These are phyloP conservation scores for Phalacrocorax pelagicus DNA, from an alignment of 2,113 vertebrate species.

Conservation along the genomic window DNA sequence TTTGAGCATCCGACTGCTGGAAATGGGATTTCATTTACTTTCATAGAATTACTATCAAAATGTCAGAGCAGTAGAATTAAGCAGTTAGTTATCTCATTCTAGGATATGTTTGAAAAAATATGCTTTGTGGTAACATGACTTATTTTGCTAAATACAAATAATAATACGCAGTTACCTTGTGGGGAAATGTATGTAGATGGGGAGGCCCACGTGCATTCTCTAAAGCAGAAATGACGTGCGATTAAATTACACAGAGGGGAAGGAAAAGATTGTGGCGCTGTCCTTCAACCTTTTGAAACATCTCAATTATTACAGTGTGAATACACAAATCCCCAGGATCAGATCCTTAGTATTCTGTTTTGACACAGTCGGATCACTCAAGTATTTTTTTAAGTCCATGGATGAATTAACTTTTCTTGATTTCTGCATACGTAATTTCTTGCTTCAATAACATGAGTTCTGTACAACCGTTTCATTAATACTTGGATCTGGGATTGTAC, in stretches of 20 bases:
- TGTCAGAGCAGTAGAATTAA: neutral
- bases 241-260: neutral
- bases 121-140: neutral
- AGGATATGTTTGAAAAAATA: neutral
- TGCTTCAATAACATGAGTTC: neutral
- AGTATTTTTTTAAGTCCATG: neutral
- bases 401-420: neutral
- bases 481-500: neutral
- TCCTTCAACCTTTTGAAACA: neutral
- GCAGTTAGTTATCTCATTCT: neutral
- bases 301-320: neutral
- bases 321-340: neutral
- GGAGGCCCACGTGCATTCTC: neutral
- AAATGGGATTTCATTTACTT: neutral
- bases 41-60: neutral
- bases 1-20: neutral
- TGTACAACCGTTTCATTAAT: neutral
- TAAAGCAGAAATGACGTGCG: neutral
- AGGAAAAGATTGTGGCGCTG: neutral
- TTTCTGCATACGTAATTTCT: neutral
- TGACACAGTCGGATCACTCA: neutral
- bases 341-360: neutral
- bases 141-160: neutral
- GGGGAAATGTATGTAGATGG: neutral
- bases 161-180: neutral